Conservation (phyloP, 92 coral and sea anemone genomes). For the Parazoanthus atlanticus region DNA sequence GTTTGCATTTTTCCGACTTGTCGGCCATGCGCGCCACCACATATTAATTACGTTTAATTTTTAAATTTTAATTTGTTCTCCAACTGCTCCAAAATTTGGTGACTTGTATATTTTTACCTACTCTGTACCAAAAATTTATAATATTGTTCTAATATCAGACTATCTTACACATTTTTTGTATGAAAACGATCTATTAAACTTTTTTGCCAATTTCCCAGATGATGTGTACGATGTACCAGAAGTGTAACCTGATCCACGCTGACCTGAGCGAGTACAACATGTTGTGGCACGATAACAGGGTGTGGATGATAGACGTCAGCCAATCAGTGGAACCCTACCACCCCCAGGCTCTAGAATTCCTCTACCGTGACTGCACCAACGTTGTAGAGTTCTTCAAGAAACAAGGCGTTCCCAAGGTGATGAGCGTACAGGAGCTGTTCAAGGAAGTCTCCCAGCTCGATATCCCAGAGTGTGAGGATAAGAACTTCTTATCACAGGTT, state of each 20-base stretch:
- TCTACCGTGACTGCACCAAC: constrained; percentile 89
- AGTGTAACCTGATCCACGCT: constrained; percentile 89
- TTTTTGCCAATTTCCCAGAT: constrained; percentile 51
- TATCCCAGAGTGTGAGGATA: constrained; percentile 65
- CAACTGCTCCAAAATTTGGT: too few species aligned
- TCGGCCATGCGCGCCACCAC: too few species aligned
- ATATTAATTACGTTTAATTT: too few species aligned
- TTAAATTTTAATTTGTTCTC: too few species aligned
- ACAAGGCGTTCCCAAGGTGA: constrained; percentile 62
- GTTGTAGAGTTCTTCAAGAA: constrained; percentile 88
- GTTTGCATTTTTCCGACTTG: too few species aligned
- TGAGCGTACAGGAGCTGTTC: constrained; percentile 78
- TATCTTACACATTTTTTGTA: too few species aligned
- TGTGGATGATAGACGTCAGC: constrained; percentile 95
- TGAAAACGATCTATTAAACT: too few species aligned
- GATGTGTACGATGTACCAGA: constrained; percentile 93
- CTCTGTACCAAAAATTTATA: too few species aligned
- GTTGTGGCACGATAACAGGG: constrained; percentile 83
- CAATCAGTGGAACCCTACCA: constrained; percentile 97
- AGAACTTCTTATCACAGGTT: constrained; percentile 82
- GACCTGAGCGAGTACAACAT: constrained; percentile 98
- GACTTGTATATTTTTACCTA: too few species aligned
- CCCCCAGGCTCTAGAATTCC: constrained; percentile 93
- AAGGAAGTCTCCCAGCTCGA: constrained; percentile 79
- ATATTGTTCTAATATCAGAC: too few species aligned